Evolutionary conservation across 2,888 invertebrate species (phyloP).

Genomic region (Aradus depressus): DNA sequence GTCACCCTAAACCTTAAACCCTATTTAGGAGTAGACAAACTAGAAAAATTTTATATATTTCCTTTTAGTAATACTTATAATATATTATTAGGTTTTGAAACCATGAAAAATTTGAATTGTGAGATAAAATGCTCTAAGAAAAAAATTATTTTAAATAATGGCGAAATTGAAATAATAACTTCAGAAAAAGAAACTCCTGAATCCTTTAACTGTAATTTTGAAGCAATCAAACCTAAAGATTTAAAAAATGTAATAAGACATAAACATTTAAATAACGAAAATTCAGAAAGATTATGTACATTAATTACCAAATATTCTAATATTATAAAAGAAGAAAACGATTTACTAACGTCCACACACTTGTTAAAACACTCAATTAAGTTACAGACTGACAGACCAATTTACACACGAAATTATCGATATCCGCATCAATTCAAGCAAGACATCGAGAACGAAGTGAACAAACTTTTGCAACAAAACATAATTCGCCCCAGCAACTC

Average conservation of each 20-base stretch:
- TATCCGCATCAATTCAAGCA: conserved; percentile 17
- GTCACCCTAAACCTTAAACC: neutral
- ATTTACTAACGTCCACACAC: conserved; percentile 9
- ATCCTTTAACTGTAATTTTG: neutral
- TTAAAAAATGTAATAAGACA: conserved; percentile 2
- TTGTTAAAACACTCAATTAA: conserved; percentile 18
- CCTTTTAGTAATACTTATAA: neutral
- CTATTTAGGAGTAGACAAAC: neutral
- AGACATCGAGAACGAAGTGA: conserved; percentile 13
- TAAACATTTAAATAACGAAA: conserved; percentile 15
- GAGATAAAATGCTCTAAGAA: neutral
- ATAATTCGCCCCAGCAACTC: conserved; percentile 17
- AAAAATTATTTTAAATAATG: neutral
- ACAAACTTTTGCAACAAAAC: conserved; percentile 15
- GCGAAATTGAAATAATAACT: neutral
- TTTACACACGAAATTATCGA: conserved; percentile 21
- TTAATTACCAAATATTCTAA: conserved; percentile 11
- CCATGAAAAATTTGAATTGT: neutral
- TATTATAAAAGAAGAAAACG: conserved; percentile 15
- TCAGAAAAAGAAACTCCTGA: neutral
- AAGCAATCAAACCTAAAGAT: neutral
- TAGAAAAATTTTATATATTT: neutral
- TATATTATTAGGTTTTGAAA: neutral
- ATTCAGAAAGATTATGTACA: neutral
- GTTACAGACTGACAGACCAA: conserved; percentile 15